Base-by-base conservation (phyloP, 1,140 invertebrate species). In the Scaptodrosophila lebanonensis region DNA sequence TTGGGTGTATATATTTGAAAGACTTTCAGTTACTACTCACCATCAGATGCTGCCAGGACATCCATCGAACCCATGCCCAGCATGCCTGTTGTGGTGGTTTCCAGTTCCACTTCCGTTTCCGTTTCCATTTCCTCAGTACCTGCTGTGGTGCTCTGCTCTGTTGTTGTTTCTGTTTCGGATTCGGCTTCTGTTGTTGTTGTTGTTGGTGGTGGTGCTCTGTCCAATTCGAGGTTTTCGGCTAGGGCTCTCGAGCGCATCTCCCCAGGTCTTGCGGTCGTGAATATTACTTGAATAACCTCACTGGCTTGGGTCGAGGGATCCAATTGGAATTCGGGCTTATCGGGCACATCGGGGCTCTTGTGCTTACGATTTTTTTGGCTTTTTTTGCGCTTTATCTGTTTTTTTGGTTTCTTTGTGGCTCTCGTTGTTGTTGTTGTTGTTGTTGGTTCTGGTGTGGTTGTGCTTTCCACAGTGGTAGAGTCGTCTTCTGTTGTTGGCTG, bases 301-400 rank as follows among this genome's bases (percentile, higher is more conserved):
- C 73, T 77, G 29, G 73, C 47, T 18, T 73, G 73, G 29, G 60
- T 60, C n/a, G 44, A 42, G 7, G 48, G 56, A 45, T 77, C 73
- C 3, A 68, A 7, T 4, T 77, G 73, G n/a, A 68, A 73, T 25
- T 58, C 47, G 0, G 73, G 73, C 0, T 35, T 35, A 47, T 79
- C 67, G 4, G 72, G 73, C 1, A 79, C 73, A n/a, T 35, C 33
- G 0, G 70, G 43, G 0, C 12, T 33, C 8, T 38, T 16, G 7
- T 17, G 5, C 7, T 30, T 22, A 1, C 22, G 9, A 25, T 53
- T 67, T 56, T 6, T 11, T 30, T n/a, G n/a, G n/a, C 13, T 9
- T 16, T 49, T 29, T 36, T 54, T 20, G 36, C 48, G 11, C 25
- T 43, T 0, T 43, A n/a, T 20, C 40, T n/a, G 9, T 0, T 12